phyloP scores from a whole-genome alignment of 1,140 invertebrate genomes.

The Drosophila nigromelanica region DNA sequence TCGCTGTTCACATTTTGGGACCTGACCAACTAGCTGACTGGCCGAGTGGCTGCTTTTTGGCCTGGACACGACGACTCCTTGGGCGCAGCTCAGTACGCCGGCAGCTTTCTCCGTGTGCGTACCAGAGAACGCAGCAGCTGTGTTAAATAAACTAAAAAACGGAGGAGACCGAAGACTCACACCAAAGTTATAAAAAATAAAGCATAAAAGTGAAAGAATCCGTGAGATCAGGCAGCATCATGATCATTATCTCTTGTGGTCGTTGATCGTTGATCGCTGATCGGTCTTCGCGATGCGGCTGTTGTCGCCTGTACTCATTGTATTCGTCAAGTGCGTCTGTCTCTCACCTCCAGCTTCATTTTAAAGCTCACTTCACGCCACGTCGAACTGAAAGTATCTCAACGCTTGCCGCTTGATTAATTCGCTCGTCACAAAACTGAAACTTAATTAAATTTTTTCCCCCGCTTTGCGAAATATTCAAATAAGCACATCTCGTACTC shows the following conservation, averaged over 20 bases:
- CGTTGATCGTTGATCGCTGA: constrained; percentile 12
- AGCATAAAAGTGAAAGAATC: constrained; percentile 45
- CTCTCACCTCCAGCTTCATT: constrained; percentile 17
- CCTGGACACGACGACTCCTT: constrained; percentile 52
- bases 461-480: constrained; percentile 51
- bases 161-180: background rate
- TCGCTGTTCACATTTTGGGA: constrained; percentile 49
- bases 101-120: constrained; percentile 80
- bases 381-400: constrained; percentile 29
- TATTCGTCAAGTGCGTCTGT: constrained; percentile 36
- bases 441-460: constrained; percentile 17
- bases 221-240: constrained; percentile 11
- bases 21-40: constrained; percentile 29
- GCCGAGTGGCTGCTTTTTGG: constrained; percentile 18
- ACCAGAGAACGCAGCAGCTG: constrained; percentile 48
- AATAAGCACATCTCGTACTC: constrained; percentile 59
- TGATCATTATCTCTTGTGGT: constrained; percentile 17
- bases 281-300: constrained; percentile 19
- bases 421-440: constrained; percentile 54
- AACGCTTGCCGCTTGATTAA: constrained; percentile 66
- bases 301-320: constrained; percentile 42
- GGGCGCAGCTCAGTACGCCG: constrained; percentile 69
- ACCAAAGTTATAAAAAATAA: constrained; percentile 17
- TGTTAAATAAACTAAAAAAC: constrained; percentile 10
- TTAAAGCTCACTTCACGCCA: constrained; percentile 24